These are phyloP conservation scores for Macaca nemestrina DNA, from an alignment of 2,113 vertebrate genomes.

Conservation along the genomic window DNA sequence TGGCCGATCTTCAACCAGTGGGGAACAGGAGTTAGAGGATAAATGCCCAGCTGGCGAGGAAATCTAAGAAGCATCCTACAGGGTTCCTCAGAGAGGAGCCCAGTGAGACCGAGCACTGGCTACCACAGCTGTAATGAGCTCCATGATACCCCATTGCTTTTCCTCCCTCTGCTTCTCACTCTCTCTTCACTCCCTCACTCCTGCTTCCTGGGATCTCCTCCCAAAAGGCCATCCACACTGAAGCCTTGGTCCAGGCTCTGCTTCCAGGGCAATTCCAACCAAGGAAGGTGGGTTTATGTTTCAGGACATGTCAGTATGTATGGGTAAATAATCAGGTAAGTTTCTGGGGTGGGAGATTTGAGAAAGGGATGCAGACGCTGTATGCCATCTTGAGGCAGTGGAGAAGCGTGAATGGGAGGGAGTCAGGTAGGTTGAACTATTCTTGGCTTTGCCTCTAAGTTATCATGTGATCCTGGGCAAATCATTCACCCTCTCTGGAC, in stretches of 20 bases:
- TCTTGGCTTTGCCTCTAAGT: background rate
- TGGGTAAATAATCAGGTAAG: background rate
- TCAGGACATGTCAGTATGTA: background rate
- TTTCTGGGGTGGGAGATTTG: background rate
- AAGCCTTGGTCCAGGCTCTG: background rate
- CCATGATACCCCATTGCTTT: background rate
- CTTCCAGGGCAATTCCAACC: background rate
- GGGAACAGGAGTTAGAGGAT: background rate
- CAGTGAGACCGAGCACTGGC: background rate
- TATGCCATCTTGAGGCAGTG: background rate
- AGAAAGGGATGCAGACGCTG: background rate
- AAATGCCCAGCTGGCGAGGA: background rate
- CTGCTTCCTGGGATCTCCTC: background rate
- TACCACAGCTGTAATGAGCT: background rate
- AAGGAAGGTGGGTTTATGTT: background rate
- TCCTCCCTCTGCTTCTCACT: background rate
- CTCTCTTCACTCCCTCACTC: background rate
- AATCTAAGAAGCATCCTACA: background rate
- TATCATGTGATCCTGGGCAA: background rate
- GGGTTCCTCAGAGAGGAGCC: background rate
- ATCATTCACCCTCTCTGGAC: background rate
- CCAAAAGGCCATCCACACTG: background rate
- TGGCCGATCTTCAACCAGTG: background rate
- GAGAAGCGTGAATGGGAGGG: background rate
- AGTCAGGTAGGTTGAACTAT: background rate